These are phyloP conservation scores for Terrapene triunguis DNA, from an alignment of 2,113 vertebrate species.

Conservation along the genomic window DNA sequence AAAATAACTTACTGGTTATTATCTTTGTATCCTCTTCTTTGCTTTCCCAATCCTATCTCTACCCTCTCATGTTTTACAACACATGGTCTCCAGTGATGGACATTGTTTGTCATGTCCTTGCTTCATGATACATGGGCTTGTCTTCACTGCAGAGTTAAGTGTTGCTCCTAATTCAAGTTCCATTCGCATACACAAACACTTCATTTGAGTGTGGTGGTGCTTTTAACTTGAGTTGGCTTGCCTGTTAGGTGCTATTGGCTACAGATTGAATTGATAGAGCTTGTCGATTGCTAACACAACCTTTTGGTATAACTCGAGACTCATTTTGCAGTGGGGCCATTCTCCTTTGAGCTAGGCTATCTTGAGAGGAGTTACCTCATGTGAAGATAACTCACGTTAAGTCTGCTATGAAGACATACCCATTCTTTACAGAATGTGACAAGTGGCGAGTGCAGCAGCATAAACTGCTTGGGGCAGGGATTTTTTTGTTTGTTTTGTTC, in stretches of 20 bases:
- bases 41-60: not conserved
- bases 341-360: no score
- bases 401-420: not conserved
- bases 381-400: not conserved
- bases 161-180: not conserved
- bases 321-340: no score
- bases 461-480: not conserved
- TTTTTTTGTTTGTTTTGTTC: not conserved
- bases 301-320: not conserved
- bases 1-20: not conserved
- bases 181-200: not conserved
- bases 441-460: not conserved
- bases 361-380: not conserved
- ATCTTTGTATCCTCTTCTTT: not conserved
- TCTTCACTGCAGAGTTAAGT: not conserved
- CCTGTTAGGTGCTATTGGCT: not conserved
- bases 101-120: not conserved
- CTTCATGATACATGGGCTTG: not conserved
- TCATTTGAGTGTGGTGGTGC: not conserved
- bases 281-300: not conserved
- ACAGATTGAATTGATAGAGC: not conserved
- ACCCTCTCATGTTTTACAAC: not conserved
- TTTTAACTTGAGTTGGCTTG: not conserved
- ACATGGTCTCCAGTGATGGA: not conserved
- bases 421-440: not conserved